Percentiles rank a stretch among this genome's conserved stretches.
Conservation (phyloP, 2,888 invertebrate genomes). For the Meghimatium bilineatum region DNA sequence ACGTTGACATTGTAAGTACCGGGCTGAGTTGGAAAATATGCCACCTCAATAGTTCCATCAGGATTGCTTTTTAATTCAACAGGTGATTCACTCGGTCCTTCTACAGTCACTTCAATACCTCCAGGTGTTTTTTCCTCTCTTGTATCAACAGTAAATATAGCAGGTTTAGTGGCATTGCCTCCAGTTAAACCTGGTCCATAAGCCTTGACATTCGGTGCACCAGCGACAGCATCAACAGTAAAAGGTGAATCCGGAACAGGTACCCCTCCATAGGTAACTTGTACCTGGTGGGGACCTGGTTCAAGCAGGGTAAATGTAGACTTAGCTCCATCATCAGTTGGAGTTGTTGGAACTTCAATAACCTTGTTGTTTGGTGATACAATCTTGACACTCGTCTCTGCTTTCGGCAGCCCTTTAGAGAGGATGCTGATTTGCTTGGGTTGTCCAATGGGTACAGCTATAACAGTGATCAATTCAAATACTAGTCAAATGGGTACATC, state of each 20-base stretch:
- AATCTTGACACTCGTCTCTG: constrained; percentile 66
- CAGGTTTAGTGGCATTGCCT: constrained; percentile 81
- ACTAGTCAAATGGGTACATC: neutral
- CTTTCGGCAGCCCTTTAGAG: constrained; percentile 70
- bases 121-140: constrained; percentile 86
- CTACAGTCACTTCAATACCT: constrained; percentile 74
- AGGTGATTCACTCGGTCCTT: constrained; percentile 76
- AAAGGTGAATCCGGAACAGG: constrained; percentile 75
- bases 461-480: neutral
- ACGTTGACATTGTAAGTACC: constrained; percentile 77
- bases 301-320: constrained; percentile 74
- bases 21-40: constrained; percentile 74
- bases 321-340: constrained; percentile 80
- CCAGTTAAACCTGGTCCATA: constrained; percentile 54
- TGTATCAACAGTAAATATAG: constrained; percentile 88
- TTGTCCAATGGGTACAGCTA: constrained; percentile 64
- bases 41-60: constrained; percentile 71
- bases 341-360: constrained; percentile 83
- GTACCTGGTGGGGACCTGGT: constrained; percentile 76
- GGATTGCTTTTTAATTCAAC: constrained; percentile 70
- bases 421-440: constrained; percentile 77
- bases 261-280: constrained; percentile 74
- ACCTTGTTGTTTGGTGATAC: constrained; percentile 76
- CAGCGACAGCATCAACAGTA: constrained; percentile 76
- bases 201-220: constrained; percentile 78